These are phyloP conservation scores for Nasonia giraulti DNA, from an alignment of 1,140 invertebrate genomes.

Conservation along the genomic window DNA sequence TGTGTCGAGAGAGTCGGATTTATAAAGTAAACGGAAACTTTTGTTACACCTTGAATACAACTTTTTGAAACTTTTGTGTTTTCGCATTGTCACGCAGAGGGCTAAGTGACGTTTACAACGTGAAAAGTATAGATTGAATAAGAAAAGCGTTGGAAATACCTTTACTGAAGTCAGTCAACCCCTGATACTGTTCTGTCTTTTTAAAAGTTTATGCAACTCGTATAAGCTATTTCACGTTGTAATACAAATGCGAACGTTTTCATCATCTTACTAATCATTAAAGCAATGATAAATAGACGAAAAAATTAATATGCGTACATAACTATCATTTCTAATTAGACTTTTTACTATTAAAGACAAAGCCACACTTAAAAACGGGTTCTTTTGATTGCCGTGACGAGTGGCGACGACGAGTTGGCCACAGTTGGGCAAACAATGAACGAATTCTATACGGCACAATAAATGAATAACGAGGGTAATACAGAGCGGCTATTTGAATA, in stretches of 20 bases:
- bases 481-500: slow-evolving; percentile 52
- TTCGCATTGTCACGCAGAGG: neutral
- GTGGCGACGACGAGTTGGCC: slow-evolving; percentile 4
- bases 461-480: slow-evolving; percentile 52
- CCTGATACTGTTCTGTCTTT: neutral
- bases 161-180: neutral
- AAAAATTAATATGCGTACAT: neutral
- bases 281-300: too few species aligned
- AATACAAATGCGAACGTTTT: too few species aligned
- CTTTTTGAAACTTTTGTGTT: slow-evolving; percentile 24
- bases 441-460: slow-evolving; percentile 42
- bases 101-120: slow-evolving; percentile 17
- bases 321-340: slow-evolving; percentile 6
- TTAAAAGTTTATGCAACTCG: neutral
- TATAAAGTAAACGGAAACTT: neutral
- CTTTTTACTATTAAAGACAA: neutral
- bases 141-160: slow-evolving; percentile 4
- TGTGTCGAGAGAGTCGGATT: neutral
- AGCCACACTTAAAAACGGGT: neutral
- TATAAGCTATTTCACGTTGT: neutral
- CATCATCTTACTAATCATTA: too few species aligned
- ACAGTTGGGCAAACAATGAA: neutral
- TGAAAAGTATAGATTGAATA: neutral
- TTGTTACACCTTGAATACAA: neutral
- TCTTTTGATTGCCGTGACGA: neutral